A percentile compares a stretch with the other conserved stretches of the same genome.
Conservation (phyloP, 2,888 invertebrate species). For the Stratiomys singularior region DNA sequence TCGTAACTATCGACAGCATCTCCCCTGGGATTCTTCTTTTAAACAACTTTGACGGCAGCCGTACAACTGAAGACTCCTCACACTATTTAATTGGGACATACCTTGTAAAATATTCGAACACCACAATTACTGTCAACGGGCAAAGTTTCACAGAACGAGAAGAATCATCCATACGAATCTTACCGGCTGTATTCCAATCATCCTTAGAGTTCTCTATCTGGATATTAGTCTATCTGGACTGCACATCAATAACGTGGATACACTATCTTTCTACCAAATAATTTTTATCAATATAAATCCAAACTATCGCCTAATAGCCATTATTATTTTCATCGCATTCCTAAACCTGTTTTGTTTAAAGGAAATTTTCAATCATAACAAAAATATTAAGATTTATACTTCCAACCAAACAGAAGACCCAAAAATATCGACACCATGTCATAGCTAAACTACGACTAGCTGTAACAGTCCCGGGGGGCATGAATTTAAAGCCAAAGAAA, state of each 20-base stretch:
- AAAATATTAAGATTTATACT: neutral
- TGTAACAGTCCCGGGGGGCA: too few relatives aligned
- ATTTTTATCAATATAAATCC: neutral
- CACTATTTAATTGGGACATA: neutral
- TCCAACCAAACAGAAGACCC: neutral
- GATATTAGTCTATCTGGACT: neutral
- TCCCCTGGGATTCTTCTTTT: neutral
- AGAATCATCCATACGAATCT: neutral
- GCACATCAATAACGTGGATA: neutral
- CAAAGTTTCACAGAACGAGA: neutral
- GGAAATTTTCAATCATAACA: neutral
- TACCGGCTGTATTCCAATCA: neutral
- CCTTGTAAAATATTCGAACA: neutral
- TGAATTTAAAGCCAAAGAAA: too few relatives aligned
- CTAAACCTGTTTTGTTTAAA: neutral
- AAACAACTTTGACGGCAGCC: neutral
- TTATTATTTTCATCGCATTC: neutral
- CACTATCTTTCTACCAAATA: neutral
- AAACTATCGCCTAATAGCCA: neutral
- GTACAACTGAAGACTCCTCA: neutral
- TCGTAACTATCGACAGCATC: constrained; percentile 1
- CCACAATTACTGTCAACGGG: neutral
- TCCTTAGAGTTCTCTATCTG: neutral
- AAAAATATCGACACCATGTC: too few relatives aligned
- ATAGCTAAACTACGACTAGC: too few relatives aligned